These are phyloP conservation scores for Loris lydekkerianus DNA, from an alignment of 2,797 vertebrate genomes.

Conservation along the genomic window DNA sequence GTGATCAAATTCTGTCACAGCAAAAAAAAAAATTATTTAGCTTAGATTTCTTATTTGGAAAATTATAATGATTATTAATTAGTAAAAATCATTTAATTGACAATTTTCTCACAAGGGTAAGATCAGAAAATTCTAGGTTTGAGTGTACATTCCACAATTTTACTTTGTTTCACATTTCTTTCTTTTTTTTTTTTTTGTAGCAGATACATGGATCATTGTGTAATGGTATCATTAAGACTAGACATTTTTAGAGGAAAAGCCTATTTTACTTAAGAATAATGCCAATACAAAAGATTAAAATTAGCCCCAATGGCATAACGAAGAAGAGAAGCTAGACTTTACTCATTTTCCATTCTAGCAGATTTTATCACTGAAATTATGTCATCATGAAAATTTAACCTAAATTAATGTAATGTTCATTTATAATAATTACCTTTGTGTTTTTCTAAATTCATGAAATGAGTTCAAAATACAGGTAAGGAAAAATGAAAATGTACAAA, in stretches of 20 bases:
- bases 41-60: conserved; percentile 3
- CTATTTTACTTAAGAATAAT: not conserved
- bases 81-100: not conserved
- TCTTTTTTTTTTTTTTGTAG: not conserved
- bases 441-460: not conserved
- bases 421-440: not conserved
- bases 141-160: not conserved
- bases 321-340: conserved; percentile 35
- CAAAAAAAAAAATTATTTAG: not conserved
- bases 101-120: not conserved
- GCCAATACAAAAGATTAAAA: conserved; percentile 21
- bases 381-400: not conserved
- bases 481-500: not conserved
- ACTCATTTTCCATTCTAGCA: not conserved
- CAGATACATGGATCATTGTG: not conserved
- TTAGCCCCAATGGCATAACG: not conserved
- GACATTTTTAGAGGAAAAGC: conserved; percentile 9
- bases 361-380: not conserved
- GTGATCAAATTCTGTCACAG: not conserved
- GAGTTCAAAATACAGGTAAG: not conserved
- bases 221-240: conserved; percentile 1
- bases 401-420: not conserved
- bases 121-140: conserved; percentile 26
- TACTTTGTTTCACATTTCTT: not conserved
- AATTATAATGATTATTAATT: not conserved